phyloP scores from a whole-genome alignment of 2,888 invertebrate species.

The Zaprionus lineosus region DNA sequence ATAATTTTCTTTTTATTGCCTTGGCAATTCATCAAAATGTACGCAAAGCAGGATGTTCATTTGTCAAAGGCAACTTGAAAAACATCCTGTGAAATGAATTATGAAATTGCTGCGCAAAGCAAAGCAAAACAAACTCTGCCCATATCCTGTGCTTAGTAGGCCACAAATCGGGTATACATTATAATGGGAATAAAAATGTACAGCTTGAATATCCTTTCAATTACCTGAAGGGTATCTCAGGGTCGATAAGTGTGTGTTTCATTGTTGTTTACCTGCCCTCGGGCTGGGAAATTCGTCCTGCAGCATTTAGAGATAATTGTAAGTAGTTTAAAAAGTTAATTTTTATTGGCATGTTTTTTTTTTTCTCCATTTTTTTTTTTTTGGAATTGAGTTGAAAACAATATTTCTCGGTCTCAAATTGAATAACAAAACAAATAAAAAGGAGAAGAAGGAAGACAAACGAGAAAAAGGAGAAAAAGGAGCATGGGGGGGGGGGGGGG shows the following conservation, averaged over 20 bases:
- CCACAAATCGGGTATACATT: too few relatives aligned
- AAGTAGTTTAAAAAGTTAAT: slow-evolving; percentile 6
- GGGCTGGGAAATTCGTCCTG: too few relatives aligned
- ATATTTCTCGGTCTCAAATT: slow-evolving; percentile 35
- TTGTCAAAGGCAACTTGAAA: slow-evolving; percentile 19
- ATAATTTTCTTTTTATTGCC: not conserved
- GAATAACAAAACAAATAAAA: slow-evolving; percentile 33
- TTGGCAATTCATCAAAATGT: slow-evolving; percentile 29
- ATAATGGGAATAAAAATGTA: too few relatives aligned
- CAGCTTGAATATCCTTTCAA: too few relatives aligned
- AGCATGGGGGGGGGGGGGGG: too few relatives aligned
- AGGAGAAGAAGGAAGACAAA: too few relatives aligned
- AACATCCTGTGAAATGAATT: slow-evolving; percentile 39
- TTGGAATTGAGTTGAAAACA: slow-evolving; percentile 26
- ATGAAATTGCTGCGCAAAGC: not conserved
- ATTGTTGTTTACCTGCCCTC: not conserved
- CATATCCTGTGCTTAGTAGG: not conserved
- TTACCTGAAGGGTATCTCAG: too few relatives aligned
- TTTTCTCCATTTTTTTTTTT: too few relatives aligned
- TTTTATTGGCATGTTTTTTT: slow-evolving; percentile 17
- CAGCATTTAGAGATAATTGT: too few relatives aligned
- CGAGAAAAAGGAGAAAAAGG: too few relatives aligned
- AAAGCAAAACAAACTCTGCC: not conserved
- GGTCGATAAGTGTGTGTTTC: too few relatives aligned
- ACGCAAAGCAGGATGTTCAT: slow-evolving; percentile 30